Base-by-base conservation (phyloP, 1,140 invertebrate genomes). In the Amphibalanus amphitrite region DNA sequence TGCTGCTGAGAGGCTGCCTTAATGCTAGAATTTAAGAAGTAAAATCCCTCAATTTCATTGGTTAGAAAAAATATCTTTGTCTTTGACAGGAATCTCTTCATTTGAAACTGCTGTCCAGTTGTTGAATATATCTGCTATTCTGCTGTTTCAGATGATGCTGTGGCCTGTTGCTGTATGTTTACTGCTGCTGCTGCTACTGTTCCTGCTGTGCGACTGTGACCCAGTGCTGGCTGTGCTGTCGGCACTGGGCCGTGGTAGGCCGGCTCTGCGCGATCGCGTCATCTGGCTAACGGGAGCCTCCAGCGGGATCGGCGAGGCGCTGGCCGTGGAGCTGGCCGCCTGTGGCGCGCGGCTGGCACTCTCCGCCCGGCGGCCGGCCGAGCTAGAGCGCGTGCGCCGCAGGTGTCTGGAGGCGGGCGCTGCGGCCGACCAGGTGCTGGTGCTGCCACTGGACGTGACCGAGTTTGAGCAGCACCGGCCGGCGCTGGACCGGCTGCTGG, bases 221-320 rank as follows among this genome's bases (percentile, higher is more conserved):
- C 65, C 65, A 26, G 3, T 26, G 65, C 65, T 67, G 17, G 20
- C 23, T 1, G 65, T 28, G 65, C 65, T 67, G 3, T 4, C n/a
- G 15, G 3, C 3, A 10, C n/a, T 67, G 10, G 65, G n/a, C 28
- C 65, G 26, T 26, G 4, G 23, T 8, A 10, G 3, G 26, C 3
- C 26, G 3, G 26, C 26, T 26, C 59, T 92, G 67, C 81, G 82
- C 73, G 87, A 85, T 0, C 88, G 92, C 81, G 90, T 93, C 8
- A 86, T 92, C 0, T 95, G 92, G 89, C 89, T 95, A 75, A 93
- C 90, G 1, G 92, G 93, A 65, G 90, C 91, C 20, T 94, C 91
- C 0, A 91, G 89, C 82, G 92, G 93, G 28, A 93, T 95, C 76
- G 93, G 93, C 23, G 89, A 92, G 81, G 78, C 85, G 73, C 79